Evolutionary conservation across 2,113 vertebrate genomes (phyloP), one percentile per base, ranked within the genome.

Genomic region (Dryoscopus gambensis): DNA sequence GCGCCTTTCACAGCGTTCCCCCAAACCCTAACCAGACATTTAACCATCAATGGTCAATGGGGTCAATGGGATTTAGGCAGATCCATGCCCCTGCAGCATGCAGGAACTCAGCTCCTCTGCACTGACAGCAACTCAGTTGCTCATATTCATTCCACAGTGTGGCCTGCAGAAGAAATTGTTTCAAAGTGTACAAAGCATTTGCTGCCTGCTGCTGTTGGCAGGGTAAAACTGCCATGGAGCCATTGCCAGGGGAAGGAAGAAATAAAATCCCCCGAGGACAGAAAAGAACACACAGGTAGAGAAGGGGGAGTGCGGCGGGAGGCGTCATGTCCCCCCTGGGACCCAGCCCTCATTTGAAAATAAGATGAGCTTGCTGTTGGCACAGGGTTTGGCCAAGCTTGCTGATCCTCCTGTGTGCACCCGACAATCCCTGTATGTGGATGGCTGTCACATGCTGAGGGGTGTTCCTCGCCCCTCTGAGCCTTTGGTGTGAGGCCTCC

Each of bases 211-310:
- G 91, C 83, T 96, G 95, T 97, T 88, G 97, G 97, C 97, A 97
- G 96, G 96, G 84, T 97, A 98, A 98, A 88, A 98, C 96, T 97
- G 94, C 91, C 90, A 89, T 52, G 92, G 92, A 97, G 49, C 24
- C 67, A 37, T 25, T 84, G 76, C 75, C 85, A 93, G 52, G 33
- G 69, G 27, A 80, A 87, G 35, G 21, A 62, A 95, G 78, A 65
- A 39, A 25, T 49, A 40, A 81, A 84, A 69, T 50, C 21, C 53
- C 70, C 47, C 39, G 4, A 2, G 77, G 73, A 87, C 30, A 44
- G 44, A 49, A 73, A 84, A 42, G 91, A 91, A 95, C 70, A 85
- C 74, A 84, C 70, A 85, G 81, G 87, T 90, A 83, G 75, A 96
- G 62, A 94, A 82, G 44, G n/a, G 30, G 13, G 30, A 93, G 35